Evolutionary conservation across 2,888 invertebrate genomes (phyloP), one percentile per base, ranked within the genome.

Genomic region (Oxytorus armatus): DNA sequence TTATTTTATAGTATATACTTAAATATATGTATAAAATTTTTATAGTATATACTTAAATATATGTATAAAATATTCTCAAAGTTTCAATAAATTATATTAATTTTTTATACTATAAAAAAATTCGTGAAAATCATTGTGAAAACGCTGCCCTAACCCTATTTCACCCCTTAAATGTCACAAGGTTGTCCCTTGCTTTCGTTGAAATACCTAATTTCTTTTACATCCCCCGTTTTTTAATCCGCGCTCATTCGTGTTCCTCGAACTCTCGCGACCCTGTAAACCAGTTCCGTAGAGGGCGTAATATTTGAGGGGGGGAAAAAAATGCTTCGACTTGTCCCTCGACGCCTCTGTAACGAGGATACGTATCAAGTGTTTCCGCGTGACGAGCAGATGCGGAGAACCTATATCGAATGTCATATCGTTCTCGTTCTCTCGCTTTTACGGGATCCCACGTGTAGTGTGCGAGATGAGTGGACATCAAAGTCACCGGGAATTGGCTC

Each of bases 321-420:
- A 73, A 68, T 51, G 44, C 3, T 16, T 33, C 36, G 21, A 10
- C 36, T 53, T 23, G 65, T 75, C 70, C 59, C 75, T 66, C 49
- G 69, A 70, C 65, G 44, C 70, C 66, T 75, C 59, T 65, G 53
- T 75, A 75, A 79, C 70, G 75, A 79, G 79, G 21, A 77, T 59
- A 39, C 65, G 75, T 74, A 74, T 79, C 79, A 23, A 55, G 44
- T 66, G 68, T 79, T 74, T 66, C 36, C 39, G 4, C 16, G 65
- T 51, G 59, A 59, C 36, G 75, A 65, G 70, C 75, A 75, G 75
- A 79, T 75, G 70, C 21, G 59, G n/a, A 53, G 70, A 42, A 39
- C 63, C 47, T 49, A 16, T 75, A 79, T 79, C 79, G 79, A 72
- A 75, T 79, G 59, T 75, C 79, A 70, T 53, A 75, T 65, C 42